Percentiles rank a stretch among this genome's conserved stretches.
These are phyloP conservation scores for Neoaliturus tenellus DNA, from an alignment of 2,888 invertebrate species.

Conservation along the genomic window DNA sequence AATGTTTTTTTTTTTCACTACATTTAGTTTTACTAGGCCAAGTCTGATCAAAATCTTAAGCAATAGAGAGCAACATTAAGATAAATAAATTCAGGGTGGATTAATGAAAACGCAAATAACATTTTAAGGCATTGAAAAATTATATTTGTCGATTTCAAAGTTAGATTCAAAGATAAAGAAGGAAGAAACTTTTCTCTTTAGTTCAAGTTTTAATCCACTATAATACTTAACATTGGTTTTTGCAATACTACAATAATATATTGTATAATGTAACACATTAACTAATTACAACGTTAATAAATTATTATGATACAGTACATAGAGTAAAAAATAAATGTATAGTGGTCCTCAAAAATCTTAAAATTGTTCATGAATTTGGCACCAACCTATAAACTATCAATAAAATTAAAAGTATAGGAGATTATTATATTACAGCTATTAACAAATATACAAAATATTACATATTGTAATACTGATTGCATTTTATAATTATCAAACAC, in stretches of 20 bases:
- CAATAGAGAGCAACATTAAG: no score
- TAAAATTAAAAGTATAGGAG: not conserved
- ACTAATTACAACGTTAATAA: not conserved
- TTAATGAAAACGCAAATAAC: no score
- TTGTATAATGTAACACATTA: not conserved
- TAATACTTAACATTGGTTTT: not conserved
- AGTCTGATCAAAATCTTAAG: no score
- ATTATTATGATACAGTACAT: not conserved
- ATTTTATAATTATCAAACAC: no score
- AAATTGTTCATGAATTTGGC: conserved; percentile 39
- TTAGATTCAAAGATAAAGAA: not conserved
- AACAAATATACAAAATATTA: conserved; percentile 11
- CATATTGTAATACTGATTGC: no score
- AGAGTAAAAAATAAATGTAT: not conserved
- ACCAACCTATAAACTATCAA: not conserved
- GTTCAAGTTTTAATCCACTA: not conserved
- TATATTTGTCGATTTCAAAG: not conserved
- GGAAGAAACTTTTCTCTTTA: no score
- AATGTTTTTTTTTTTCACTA: no score
- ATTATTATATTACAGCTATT: not conserved
- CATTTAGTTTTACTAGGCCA: no score
- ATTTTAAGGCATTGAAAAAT: no score
- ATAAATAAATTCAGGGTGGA: no score
- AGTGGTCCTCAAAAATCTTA: conserved; percentile 7
- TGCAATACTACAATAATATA: not conserved